phyloP scores from a whole-genome alignment of 2,888 invertebrate species.

The Mellilla xanthometata region DNA sequence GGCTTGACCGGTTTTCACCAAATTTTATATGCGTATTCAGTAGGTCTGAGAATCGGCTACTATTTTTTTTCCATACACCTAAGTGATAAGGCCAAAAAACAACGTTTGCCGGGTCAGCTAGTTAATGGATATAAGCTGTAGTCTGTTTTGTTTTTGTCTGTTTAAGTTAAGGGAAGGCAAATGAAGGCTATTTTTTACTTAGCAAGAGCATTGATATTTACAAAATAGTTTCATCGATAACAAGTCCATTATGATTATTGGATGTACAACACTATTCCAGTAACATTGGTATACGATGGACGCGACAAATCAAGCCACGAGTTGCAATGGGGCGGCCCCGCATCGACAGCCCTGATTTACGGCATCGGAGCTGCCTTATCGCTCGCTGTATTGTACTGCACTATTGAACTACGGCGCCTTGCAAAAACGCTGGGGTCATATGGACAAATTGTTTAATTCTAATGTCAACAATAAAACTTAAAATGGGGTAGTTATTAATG shows the following conservation, averaged over 20 bases:
- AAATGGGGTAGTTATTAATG: too few relatives aligned
- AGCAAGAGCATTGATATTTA: too few relatives aligned
- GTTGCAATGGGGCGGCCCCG: conserved; percentile 74
- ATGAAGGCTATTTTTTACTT: too few relatives aligned
- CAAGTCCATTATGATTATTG: conserved; percentile 11
- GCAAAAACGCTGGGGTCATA: conserved; percentile 28
- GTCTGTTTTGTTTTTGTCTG: too few relatives aligned
- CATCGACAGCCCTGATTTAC: conserved; percentile 82
- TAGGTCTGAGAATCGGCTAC: too few relatives aligned
- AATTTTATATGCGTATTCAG: too few relatives aligned
- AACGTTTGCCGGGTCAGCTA: too few relatives aligned
- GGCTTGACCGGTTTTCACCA: too few relatives aligned
- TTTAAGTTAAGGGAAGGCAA: too few relatives aligned
- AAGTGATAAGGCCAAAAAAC: too few relatives aligned
- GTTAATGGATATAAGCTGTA: too few relatives aligned
- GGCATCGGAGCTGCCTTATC: conserved; percentile 68
- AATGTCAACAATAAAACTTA: conserved; percentile 10
- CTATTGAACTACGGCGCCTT: conserved; percentile 29
- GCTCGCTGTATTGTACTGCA: conserved; percentile 40
- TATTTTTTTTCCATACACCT: too few relatives aligned
- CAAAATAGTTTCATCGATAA: conserved; percentile 14
- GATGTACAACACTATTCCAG: conserved; percentile 34
- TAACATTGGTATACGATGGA: conserved; percentile 65
- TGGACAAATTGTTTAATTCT: conserved; percentile 32
- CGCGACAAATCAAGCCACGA: conserved; percentile 78